These are phyloP conservation scores for Poecile atricapillus DNA, from an alignment of 2,113 vertebrate species.

Conservation along the genomic window DNA sequence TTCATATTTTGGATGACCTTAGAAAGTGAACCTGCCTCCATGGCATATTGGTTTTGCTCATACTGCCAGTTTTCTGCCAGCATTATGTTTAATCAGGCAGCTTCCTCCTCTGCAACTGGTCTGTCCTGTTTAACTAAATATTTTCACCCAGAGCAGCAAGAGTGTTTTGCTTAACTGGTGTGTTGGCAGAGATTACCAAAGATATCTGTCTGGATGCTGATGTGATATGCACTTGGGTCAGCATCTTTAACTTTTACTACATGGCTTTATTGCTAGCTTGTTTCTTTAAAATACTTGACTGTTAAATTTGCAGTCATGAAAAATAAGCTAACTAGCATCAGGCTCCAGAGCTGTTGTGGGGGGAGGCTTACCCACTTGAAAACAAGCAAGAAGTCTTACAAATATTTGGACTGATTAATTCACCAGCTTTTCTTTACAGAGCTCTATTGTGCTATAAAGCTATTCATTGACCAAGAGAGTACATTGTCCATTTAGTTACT, in stretches of 20 bases:
- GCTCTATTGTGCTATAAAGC: constrained; percentile 48
- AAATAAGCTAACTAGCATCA: neutral
- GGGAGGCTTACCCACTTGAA: neutral
- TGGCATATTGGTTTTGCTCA: neutral
- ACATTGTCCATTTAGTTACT: constrained; percentile 66
- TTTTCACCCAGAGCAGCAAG: constrained; percentile 45
- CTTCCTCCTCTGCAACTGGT: neutral
- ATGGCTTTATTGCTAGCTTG: neutral
- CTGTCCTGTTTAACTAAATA: constrained; percentile 53
- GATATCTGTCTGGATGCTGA: constrained; percentile 22
- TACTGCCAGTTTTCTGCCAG: neutral
- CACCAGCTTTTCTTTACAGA: constrained; percentile 45
- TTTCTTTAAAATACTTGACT: constrained; percentile 3
- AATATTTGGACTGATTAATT: constrained; percentile 61
- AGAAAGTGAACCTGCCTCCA: neutral
- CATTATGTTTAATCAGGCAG: neutral
- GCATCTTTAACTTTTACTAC: neutral
- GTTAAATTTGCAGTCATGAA: neutral
- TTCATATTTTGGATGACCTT: neutral
- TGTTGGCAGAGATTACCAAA: constrained; percentile 21
- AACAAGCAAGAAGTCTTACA: constrained; percentile 22
- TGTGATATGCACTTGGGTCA: constrained; percentile 15
- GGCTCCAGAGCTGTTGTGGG: neutral
- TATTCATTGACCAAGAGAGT: constrained; percentile 52
- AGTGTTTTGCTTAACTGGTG: constrained; percentile 39